Conservation (phyloP, 2,888 invertebrate species). For the Apotomis turbidana region DNA sequence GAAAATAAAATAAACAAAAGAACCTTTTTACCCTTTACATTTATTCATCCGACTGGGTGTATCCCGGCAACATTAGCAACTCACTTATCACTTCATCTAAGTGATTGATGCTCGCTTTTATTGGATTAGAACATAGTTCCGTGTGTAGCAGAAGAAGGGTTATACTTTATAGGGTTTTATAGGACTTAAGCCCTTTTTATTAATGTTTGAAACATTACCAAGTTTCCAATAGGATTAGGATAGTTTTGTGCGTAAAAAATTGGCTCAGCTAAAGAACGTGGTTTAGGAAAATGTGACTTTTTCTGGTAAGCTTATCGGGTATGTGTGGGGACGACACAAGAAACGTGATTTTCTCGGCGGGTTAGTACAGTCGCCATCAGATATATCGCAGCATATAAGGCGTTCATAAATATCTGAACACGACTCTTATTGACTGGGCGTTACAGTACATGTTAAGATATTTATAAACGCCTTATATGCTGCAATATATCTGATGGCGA, state of each 20-base stretch:
- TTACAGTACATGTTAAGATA: too few relatives aligned
- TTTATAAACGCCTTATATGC: too few relatives aligned
- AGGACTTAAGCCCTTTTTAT: not conserved
- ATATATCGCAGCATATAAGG: too few relatives aligned
- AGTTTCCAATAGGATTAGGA: not conserved
- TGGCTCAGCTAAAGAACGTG: not conserved
- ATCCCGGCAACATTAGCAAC: conserved; percentile 18
- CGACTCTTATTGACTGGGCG: too few relatives aligned
- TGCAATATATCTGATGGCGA: too few relatives aligned
- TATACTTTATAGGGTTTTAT: not conserved
- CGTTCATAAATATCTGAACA: too few relatives aligned
- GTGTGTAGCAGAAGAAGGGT: not conserved
- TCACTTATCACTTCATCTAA: conserved; percentile 36
- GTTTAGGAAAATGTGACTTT: not conserved
- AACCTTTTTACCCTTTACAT: conserved; percentile 11
- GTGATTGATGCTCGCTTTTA: conserved; percentile 35
- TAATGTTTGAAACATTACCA: not conserved
- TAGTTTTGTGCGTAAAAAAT: conserved; percentile 18
- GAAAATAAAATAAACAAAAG: conserved; percentile 4
- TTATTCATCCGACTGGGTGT: not conserved
- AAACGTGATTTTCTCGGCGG: too few relatives aligned
- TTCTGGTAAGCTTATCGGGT: not conserved
- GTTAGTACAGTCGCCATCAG: too few relatives aligned
- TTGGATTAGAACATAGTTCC: conserved; percentile 37
- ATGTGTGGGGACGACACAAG: not conserved